Conservation (phyloP, 2,797 vertebrate genomes). For the Oceanodroma leucorhoa region DNA sequence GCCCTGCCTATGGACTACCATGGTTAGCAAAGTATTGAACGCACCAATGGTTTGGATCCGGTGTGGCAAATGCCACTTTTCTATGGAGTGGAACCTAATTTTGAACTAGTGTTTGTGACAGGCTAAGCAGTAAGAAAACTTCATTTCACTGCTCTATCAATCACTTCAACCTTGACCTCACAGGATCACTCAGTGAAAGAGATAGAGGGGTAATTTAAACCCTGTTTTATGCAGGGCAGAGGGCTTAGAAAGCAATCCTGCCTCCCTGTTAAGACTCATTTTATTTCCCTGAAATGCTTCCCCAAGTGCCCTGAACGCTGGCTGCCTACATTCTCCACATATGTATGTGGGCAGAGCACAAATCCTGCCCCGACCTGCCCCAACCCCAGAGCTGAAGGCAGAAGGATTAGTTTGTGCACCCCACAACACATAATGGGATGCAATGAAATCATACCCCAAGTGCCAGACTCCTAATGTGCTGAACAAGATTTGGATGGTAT, state of each 20-base stretch:
- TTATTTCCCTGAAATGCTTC: slow-evolving; percentile 49
- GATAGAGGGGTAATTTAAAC: slow-evolving; percentile 50
- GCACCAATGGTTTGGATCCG: background rate
- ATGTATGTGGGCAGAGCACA: background rate
- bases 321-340: background rate
- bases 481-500: background rate
- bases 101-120: slow-evolving; percentile 20
- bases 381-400: background rate
- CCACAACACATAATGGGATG: background rate
- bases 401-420: background rate
- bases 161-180: slow-evolving; percentile 58
- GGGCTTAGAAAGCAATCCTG: slow-evolving; percentile 61
- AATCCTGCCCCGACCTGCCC: background rate
- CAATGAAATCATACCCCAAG: background rate
- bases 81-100: slow-evolving; percentile 46
- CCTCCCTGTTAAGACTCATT: slow-evolving; percentile 46
- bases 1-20: background rate
- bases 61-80: slow-evolving; percentile 12
- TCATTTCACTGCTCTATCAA: slow-evolving; percentile 62
- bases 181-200: slow-evolving; percentile 23
- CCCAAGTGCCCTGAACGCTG: background rate
- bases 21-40: background rate
- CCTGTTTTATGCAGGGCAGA: slow-evolving; percentile 65
- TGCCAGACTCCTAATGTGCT: background rate
- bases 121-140: slow-evolving; percentile 64